Base-by-base conservation (phyloP, 2,113 vertebrate genomes). In the Mustela nigripes region DNA sequence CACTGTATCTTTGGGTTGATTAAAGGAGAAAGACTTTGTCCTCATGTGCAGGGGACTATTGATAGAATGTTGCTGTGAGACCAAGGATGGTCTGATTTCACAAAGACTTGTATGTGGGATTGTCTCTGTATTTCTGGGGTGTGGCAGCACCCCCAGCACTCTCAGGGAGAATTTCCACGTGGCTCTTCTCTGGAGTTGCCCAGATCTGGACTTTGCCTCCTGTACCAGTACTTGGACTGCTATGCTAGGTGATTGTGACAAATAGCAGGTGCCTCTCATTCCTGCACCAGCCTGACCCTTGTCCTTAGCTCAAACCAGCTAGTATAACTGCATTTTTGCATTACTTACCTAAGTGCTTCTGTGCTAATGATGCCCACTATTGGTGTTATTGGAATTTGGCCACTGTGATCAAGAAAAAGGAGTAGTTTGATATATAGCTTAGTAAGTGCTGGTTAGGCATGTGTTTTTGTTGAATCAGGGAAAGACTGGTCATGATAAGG, bases 21-120 rank as follows among this genome's bases (percentile, higher is more conserved):
- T 76, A 58, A 53, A 50, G 65, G 94, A 82, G 80, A 94, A 95
- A 58, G 19, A 16, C 48, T 95, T 84, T 96, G 33, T 45, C 9
- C 6, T 78, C 1, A 10, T 60, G 6, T 69, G 15, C 7, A n/a
- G 42, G 42, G 18, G 14, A 56, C 7, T 71, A 3, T 22, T 92
- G 45, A 94, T 28, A 67, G 79, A 53, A 6, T 8, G 89, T 36
- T 62, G 45, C 33, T 74, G 2, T n/a, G 53, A 94, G 58, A 69
- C 33, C 56, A 42, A 5, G 33, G 11, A 50, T 58, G 36, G 50
- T 95, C 24, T 87, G n/a, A 31, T 96, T 94, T 80, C 69, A 42
- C 36, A 73, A 69, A 73, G 48, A 26, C 14, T 74, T 69, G 26
- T 33, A 26, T 82, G 50, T 53, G 71, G 14, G 11, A 36, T 82